These are phyloP conservation scores for Subanguina moxae DNA, from an alignment of 1,140 invertebrate species.

Conservation along the genomic window DNA sequence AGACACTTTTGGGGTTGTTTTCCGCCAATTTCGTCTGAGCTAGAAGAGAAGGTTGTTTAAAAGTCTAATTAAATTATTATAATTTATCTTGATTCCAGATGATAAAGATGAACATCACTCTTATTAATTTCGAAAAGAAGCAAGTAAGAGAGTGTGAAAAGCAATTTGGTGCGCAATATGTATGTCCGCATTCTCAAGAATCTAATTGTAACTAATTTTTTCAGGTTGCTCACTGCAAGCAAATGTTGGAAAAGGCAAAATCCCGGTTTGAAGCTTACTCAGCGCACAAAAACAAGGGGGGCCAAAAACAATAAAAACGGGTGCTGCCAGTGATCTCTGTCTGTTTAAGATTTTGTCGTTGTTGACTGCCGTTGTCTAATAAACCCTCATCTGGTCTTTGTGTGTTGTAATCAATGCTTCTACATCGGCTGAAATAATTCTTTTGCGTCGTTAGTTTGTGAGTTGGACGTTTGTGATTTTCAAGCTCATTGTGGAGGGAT, in stretches of 20 bases:
- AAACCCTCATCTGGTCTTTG: too few relatives aligned
- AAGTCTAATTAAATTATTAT: constrained; percentile 1
- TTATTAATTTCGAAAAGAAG: constrained; percentile 33
- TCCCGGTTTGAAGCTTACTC: constrained; percentile 1
- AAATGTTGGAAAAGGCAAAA: constrained; percentile 18
- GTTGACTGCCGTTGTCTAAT: background rate
- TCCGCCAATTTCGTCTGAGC: constrained; percentile 41
- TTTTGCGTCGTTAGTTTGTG: too few relatives aligned
- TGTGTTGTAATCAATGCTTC: too few relatives aligned
- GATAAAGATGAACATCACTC: constrained; percentile 39
- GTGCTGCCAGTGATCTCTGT: background rate
- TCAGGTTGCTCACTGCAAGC: constrained; percentile 25
- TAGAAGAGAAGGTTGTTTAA: constrained; percentile 43
- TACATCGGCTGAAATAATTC: too few relatives aligned
- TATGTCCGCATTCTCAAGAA: background rate
- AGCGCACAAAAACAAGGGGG: background rate
- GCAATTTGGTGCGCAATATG: constrained; percentile 26
- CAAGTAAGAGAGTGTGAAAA: constrained; percentile 19
- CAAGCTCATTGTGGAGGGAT: too few relatives aligned
- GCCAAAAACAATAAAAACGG: background rate
- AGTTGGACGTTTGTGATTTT: too few relatives aligned
- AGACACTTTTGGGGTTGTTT: constrained; percentile 56
- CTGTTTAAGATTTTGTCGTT: background rate
- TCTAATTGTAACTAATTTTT: constrained; percentile 6
- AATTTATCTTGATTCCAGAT: constrained; percentile 30